A percentile compares a stretch with the other conserved stretches of the same genome.
phyloP scores from a whole-genome alignment of 2,797 vertebrate species.

The Aselliscus stoliczkanus region DNA sequence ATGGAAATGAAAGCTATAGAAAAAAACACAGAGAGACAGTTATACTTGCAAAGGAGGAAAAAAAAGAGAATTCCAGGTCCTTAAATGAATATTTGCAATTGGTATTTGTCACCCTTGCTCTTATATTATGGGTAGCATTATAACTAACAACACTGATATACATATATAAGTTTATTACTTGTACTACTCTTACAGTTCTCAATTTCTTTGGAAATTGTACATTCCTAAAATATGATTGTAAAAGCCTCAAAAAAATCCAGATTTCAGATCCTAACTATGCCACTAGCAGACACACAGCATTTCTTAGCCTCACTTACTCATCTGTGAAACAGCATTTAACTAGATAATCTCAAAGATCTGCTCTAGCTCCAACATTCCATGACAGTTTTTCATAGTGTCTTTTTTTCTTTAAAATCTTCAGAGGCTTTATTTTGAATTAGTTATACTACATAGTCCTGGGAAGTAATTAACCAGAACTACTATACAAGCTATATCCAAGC shows the following conservation, averaged over 20 bases:
- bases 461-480: background rate
- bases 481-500: background rate
- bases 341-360: background rate
- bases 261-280: background rate
- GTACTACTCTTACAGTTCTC: background rate
- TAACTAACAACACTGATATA: background rate
- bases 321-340: background rate
- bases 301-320: background rate
- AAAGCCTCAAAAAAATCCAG: background rate
- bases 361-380: background rate
- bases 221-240: background rate
- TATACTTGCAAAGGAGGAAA: background rate
- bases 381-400: background rate
- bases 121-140: background rate
- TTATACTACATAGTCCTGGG: background rate
- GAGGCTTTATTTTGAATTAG: conserved; percentile 3
- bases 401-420: conserved; percentile 10
- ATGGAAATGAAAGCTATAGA: background rate
- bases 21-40: background rate
- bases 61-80: background rate
- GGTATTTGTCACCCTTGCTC: background rate
- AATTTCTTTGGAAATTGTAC: background rate
- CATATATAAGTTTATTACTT: background rate
- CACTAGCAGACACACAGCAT: background rate
- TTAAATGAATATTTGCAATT: background rate